Base-by-base conservation (phyloP, 2,797 vertebrate genomes). In the Taeniopygia guttata region DNA sequence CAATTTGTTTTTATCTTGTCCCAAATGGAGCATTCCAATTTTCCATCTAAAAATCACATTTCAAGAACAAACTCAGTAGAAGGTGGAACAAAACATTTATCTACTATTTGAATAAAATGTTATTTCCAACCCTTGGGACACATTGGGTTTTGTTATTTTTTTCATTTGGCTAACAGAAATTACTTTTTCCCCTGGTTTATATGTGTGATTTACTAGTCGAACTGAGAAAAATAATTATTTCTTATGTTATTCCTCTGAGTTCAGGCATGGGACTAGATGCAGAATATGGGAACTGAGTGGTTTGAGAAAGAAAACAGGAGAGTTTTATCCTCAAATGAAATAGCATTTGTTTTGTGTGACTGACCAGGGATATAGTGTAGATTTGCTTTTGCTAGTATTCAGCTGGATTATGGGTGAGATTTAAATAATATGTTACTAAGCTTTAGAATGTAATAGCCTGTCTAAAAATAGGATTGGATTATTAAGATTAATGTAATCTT, bases 381-480 rank as follows among this genome's bases (percentile, higher is more conserved):
- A 87, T 91, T 88, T 75, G 38, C 29, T 91, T 27, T 22, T 69
- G 36, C 0, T 7, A 77, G 38, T 90, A 74, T 94, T 80, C 73
- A 82, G 20, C 18, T 93, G 91, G 94, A 96, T 96, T 96, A 94
- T 88, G 74, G 46, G 20, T 94, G 89, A 94, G 83, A 76, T 94
- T 95, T 93, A 97, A 95, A 91, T 94, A 92, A 96, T 79, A 88
- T 46, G 74, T 87, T 88, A 84, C 76, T 96, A 96, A 95, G 83
- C 83, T 95, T 90, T 91, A 75, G 89, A 51, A 69, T 93, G 81
- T 90, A 93, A 87, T 92, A 74, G 52, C 48, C 77, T 87, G 49
- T 84, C 95, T 96, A 96, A 96, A 95, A 91, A 86, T 94, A 93
- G 92, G 81, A 90, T 96, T 95, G 93, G 91, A 88, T 96, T 95